Conservation (phyloP, 2,888 invertebrate genomes). For the Sycophila texana region DNA sequence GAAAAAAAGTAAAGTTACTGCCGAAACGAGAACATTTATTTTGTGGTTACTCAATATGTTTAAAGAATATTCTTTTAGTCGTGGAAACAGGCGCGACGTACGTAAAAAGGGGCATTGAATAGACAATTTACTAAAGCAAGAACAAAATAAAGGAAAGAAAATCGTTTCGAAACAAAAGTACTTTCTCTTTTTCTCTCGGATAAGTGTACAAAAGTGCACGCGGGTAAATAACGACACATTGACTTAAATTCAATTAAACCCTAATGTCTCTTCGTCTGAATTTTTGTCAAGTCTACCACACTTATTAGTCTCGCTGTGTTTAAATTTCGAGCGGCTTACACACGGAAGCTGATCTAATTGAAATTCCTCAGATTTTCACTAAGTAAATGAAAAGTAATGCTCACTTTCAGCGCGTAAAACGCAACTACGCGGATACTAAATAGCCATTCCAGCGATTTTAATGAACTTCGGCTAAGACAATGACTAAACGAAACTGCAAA, state of each 20-base stretch:
- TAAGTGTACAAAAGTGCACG: conserved; percentile 10
- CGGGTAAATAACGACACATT: conserved; percentile 25
- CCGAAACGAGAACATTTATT: conserved; percentile 28
- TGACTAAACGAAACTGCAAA: background rate
- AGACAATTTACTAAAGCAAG: conserved; percentile 4
- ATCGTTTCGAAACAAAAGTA: conserved; percentile 38
- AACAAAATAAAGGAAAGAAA: conserved; percentile 31
- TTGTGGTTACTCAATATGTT: conserved; percentile 36
- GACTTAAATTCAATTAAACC: conserved; percentile 17
- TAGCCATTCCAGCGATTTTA: background rate
- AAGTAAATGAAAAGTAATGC: background rate
- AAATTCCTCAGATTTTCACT: conserved; percentile 18
- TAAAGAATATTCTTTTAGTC: conserved; percentile 26
- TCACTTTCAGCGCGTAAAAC: conserved; percentile 1
- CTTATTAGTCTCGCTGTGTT: background rate
- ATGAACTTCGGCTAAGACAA: background rate
- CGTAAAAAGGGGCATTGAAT: conserved; percentile 31
- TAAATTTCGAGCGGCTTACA: conserved; percentile 12
- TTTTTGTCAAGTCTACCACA: background rate
- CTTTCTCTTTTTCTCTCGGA: conserved; percentile 37
- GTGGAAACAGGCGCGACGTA: conserved; percentile 5
- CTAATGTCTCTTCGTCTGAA: conserved; percentile 2
- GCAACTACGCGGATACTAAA: background rate
- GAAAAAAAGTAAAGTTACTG: conserved; percentile 32
- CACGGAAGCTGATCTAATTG: conserved; percentile 22